Percentiles rank a stretch among this genome's conserved stretches.
These are phyloP conservation scores for Netelia fuscicornis DNA, from an alignment of 2,888 invertebrate genomes.

Conservation along the genomic window DNA sequence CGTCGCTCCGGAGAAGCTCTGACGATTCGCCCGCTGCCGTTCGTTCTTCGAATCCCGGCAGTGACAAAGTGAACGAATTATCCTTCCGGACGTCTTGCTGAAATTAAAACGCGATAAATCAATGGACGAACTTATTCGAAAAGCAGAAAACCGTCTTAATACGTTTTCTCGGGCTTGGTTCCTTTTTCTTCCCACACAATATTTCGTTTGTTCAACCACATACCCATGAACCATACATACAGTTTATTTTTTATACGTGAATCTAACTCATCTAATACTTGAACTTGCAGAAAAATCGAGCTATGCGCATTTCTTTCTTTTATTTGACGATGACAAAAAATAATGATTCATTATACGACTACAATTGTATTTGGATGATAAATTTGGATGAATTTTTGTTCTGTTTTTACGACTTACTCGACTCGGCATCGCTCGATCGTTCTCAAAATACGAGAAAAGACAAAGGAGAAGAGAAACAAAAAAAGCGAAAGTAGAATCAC, in stretches of 20 bases:
- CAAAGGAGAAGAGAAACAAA: slow-evolving; percentile 18
- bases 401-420: neutral
- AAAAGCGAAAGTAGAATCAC: slow-evolving; percentile 16
- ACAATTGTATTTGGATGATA: no score
- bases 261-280: neutral
- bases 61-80: slow-evolving; percentile 66
- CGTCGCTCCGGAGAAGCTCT: slow-evolving; percentile 80
- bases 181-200: neutral
- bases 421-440: slow-evolving; percentile 23
- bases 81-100: neutral
- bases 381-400: no score
- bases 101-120: slow-evolving; percentile 11
- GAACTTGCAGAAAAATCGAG: neutral
- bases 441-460: slow-evolving; percentile 3
- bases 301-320: neutral
- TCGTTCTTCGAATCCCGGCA: slow-evolving; percentile 83
- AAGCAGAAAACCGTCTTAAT: slow-evolving; percentile 58
- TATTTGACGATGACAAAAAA: neutral
- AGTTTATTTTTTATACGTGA: slow-evolving; percentile 1
- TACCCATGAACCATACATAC: neutral
- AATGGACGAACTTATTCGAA: neutral
- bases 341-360: neutral
- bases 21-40: slow-evolving; percentile 83
- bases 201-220: neutral
- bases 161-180: slow-evolving; percentile 37